Evolutionary conservation across 2,113 vertebrate species (phyloP), one percentile per base, ranked within the genome.

Genomic region (Odobenus rosmarus): DNA sequence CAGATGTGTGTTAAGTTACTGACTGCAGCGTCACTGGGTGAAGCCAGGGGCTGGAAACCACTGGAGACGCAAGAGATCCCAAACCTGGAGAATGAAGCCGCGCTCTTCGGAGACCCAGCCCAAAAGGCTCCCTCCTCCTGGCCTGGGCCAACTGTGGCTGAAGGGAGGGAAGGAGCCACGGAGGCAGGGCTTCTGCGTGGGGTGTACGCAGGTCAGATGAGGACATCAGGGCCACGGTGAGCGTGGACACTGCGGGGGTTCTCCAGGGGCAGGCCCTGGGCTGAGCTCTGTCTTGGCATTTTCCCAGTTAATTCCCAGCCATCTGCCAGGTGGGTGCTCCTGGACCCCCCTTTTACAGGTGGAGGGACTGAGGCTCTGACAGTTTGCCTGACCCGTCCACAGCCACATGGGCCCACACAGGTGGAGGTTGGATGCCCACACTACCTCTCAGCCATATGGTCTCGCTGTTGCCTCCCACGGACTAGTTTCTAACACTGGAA

Each of bases 151-250:
- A 31, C 18, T 1, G 8, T 1, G 11, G 72, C 67, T 36, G 28
- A 19, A 46, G 42, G n/a, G 4, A 36, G 24, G 84, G 49, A 59
- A 59, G 55, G 23, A 46, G 6, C 6, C 4, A 1, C 1, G 1
- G 23, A 39, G 59, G 49, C 26, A 28, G 23, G 51, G 64, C 39
- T 76, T 24, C 23, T n/a, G 62, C 79, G 8, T 31, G 33, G 2
- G 9, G 53, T 51, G 18, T 3, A 26, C 39, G 7, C 31, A 8
- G 51, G 28, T 33, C 72, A 46, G 28, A 15, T 2, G 6, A 3
- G 2, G 7, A 18, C 76, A 3, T 59, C 21, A 3, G 2, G 23
- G 72, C 39, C 71, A 4, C 1, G 0, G 14, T 18, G 23, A 72
- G 51, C 31, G 10, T 36, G 16, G 28, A 42, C 31, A 5, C 26